Percentiles rank a stretch among this genome's conserved stretches.
phyloP scores from a whole-genome alignment of 2,113 vertebrate genomes.

The Pluvialis apricaria region DNA sequence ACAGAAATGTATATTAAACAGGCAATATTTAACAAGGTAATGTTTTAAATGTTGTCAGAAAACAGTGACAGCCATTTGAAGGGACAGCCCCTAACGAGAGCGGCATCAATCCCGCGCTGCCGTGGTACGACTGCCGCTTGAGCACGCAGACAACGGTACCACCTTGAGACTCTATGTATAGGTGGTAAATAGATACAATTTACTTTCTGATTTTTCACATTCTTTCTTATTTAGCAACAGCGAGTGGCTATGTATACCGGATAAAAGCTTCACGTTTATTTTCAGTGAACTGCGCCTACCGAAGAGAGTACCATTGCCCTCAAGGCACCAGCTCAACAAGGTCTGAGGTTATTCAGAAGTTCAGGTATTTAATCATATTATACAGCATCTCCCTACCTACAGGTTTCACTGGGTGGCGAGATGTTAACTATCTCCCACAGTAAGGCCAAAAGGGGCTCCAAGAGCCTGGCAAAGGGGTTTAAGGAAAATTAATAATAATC shows the following conservation, averaged over 20 bases:
- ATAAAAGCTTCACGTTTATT: not conserved
- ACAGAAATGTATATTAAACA: conserved; percentile 7
- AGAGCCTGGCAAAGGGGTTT: not conserved
- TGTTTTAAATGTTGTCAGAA: not conserved
- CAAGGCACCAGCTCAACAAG: not conserved
- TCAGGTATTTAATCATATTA: not conserved
- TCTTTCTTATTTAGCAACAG: not conserved
- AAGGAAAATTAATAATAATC: not conserved
- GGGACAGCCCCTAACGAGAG: not conserved
- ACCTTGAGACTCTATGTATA: not conserved
- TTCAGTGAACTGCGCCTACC: not conserved
- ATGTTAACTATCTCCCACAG: not conserved
- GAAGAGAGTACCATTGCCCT: not conserved
- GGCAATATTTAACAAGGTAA: not conserved
- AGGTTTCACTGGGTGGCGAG: not conserved
- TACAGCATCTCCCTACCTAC: not conserved
- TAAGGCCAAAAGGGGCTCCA: not conserved
- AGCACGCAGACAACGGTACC: not conserved
- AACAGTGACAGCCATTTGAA: not conserved
- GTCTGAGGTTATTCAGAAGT: not conserved
- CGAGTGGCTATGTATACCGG: not conserved
- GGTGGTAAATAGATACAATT: fast-evolving
- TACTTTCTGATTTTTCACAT: not conserved
- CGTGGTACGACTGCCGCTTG: fast-evolving
- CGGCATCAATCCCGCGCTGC: fast-evolving